Conservation (phyloP, 2,888 invertebrate genomes). For the Chesias legatella region DNA sequence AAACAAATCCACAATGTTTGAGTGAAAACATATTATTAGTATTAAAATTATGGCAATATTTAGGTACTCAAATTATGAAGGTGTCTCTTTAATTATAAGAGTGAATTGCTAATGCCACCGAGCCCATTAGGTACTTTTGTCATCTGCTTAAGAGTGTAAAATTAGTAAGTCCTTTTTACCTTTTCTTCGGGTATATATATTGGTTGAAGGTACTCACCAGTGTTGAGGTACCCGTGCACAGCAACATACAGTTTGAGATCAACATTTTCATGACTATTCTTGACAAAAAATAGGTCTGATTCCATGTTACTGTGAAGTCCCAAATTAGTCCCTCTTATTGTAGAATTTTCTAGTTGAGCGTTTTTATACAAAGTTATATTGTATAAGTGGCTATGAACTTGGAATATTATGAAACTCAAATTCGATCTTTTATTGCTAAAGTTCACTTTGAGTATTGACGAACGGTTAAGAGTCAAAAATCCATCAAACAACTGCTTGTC, state of each 20-base stretch:
- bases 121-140: too few relatives aligned
- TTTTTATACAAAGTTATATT: constrained; percentile 79
- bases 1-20: too few relatives aligned
- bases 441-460: constrained; percentile 51
- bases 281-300: constrained; percentile 56
- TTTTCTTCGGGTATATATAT: too few relatives aligned
- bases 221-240: constrained; percentile 70
- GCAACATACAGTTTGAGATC: constrained; percentile 66
- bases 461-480: constrained; percentile 41
- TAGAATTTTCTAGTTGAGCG: constrained; percentile 40
- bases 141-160: too few relatives aligned
- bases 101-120: too few relatives aligned
- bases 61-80: too few relatives aligned
- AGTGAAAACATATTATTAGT: too few relatives aligned
- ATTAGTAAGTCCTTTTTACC: too few relatives aligned
- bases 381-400: constrained; percentile 82
- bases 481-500: constrained; percentile 55
- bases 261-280: constrained; percentile 54
- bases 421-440: constrained; percentile 63
- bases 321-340: constrained; percentile 81
- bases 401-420: constrained; percentile 81
- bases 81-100: too few relatives aligned
- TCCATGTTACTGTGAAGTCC: constrained; percentile 68
- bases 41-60: too few relatives aligned
- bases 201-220: constrained; percentile 58